Evolutionary conservation across 2,113 vertebrate species (phyloP).

Genomic region (Ascaphus truei): DNA sequence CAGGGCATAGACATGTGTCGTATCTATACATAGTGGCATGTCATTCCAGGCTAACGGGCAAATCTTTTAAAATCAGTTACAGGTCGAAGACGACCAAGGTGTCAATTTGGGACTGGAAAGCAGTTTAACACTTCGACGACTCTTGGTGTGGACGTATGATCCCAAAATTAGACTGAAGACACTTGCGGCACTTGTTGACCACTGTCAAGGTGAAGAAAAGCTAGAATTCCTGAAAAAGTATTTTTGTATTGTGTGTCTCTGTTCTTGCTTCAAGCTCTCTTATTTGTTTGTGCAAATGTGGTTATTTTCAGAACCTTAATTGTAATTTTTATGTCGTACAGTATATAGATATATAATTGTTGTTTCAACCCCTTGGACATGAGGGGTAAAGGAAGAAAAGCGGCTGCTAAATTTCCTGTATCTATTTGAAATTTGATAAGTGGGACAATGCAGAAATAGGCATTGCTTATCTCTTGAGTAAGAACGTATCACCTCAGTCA

Average conservation of each 20-base stretch:
- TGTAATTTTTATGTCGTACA: background rate
- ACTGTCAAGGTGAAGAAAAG: slow-evolving; percentile 81
- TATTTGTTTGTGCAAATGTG: no score
- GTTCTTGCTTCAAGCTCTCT: background rate
- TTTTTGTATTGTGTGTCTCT: background rate
- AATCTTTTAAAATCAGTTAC: slow-evolving; percentile 65
- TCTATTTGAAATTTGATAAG: no score
- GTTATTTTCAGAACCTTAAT: background rate
- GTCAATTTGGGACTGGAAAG: slow-evolving; percentile 80
- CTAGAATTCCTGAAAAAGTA: background rate
- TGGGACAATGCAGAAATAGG: no score
- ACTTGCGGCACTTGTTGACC: slow-evolving; percentile 93
- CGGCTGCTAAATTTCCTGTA: no score
- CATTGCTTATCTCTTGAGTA: no score
- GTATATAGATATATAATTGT: no score
- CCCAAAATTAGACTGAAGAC: slow-evolving; percentile 93
- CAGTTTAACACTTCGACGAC: slow-evolving; percentile 83
- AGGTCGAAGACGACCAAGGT: slow-evolving; percentile 93
- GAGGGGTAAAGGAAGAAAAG: no score
- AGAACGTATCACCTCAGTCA: no score
- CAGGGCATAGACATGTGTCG: no score
- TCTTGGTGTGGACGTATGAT: slow-evolving; percentile 96
- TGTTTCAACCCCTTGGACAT: no score
- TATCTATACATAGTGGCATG: no score
- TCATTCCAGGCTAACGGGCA: no score